Base-by-base conservation (phyloP, 2,113 vertebrate species). In the Anarrhichthys ocellatus region DNA sequence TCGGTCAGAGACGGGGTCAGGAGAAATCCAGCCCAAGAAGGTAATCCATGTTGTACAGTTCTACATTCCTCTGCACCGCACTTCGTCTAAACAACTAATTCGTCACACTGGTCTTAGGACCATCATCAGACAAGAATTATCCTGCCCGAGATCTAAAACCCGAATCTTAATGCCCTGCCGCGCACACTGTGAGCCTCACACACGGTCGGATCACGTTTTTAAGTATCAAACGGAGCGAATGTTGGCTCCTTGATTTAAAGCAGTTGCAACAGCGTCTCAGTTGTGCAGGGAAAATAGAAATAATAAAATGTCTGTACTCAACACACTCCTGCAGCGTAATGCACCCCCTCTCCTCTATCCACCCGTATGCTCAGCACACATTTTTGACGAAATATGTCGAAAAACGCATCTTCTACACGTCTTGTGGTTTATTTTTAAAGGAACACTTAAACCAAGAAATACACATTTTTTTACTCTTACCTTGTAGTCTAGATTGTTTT, bases 21-120 rank as follows among this genome's bases (percentile, higher is more conserved):
- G 62, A 92, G 96, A 97, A 92, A 98, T 98, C 94, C 97, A 98
- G 73, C 96, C 98, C 66, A 99, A 99, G 94, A 99, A 99, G 93
- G 93, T 93, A 76, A 87, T 71, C 11, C 13, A 29, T 68, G 64
- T 11, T 59, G 58, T 59, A 4, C 20, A n/a, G 9, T 20, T 58
- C 32, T 22, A 3, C 54, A 4, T n/a, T 67, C 18, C 18, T 15
- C n/a, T 15, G 29, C 22, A 3, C 15, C 17, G 11, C 50, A 5
- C 38, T 38, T n/a, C 9, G 40, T n/a, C 17, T 44, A 42, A 40
- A 20, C 73, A 27, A 9, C 22, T 40, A 38, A 38, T 56, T 29
- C 24, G 54, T 9, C 27, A 46, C 18, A 1, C 56, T n/a, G 22
- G 22, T 75, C 44, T 48, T 14, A 11, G 32, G 66, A 48, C 24